Conservation (phyloP, 2,888 invertebrate species). For the Invenusta paracnida region DNA sequence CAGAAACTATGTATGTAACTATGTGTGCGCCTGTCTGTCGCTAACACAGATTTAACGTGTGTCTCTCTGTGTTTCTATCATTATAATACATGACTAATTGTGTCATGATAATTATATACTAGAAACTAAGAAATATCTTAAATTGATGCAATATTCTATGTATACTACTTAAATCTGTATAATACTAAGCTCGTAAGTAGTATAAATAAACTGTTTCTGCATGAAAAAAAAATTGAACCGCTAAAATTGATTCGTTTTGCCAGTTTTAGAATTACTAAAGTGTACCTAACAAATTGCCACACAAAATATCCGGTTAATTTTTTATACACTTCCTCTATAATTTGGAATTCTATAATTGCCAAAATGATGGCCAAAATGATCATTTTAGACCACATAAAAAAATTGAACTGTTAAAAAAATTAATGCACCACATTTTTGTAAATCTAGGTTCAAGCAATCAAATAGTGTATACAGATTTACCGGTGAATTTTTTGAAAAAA, state of each 20-base stretch:
- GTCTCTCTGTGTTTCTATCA: constrained; percentile 12
- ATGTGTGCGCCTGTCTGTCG: background rate
- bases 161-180: constrained; percentile 16
- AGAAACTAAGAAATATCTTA: constrained; percentile 10
- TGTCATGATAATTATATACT: constrained; percentile 23
- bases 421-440: constrained; percentile 1
- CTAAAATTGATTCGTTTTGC: constrained; percentile 10
- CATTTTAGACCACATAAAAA: constrained; percentile 4
- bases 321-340: constrained; percentile 26
- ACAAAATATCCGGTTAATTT: constrained; percentile 1
- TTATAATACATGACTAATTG: constrained; percentile 22
- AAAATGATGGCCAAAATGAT: constrained; percentile 12
- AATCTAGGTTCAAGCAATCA: constrained; percentile 15
- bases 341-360: constrained; percentile 1
- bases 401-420: background rate
- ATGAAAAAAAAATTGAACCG: constrained; percentile 11
- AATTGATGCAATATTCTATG: constrained; percentile 9
- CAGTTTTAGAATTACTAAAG: constrained; percentile 23
- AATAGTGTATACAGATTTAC: constrained; percentile 25
- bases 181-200: constrained; percentile 11
- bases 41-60: background rate
- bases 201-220: background rate
- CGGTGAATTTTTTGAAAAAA: constrained; percentile 10
- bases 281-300: constrained; percentile 20
- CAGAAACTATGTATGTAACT: background rate